Conservation (phyloP, 2,888 invertebrate genomes). For the Mesorhabditis spiculigera region DNA sequence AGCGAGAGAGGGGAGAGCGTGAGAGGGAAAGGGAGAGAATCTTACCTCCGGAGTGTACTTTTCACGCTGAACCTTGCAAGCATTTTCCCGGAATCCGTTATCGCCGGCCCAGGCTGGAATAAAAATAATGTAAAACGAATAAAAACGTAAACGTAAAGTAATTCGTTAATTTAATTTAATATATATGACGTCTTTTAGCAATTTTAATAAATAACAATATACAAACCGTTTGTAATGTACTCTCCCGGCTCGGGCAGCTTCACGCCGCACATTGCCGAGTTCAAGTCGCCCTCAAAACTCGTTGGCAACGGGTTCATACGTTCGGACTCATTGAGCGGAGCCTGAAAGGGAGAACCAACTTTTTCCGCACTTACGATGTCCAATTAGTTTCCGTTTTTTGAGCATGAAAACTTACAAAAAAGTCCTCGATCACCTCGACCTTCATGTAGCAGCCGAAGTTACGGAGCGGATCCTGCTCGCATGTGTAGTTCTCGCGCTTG, state of each 20-base stretch:
- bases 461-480: background rate
- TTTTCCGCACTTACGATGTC: background rate
- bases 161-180: too few species aligned
- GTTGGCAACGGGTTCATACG: background rate
- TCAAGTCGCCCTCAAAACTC: background rate
- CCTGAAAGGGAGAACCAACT: background rate
- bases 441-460: background rate
- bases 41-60: background rate
- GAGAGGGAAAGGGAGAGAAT: too few species aligned
- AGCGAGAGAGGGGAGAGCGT: too few species aligned
- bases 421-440: background rate
- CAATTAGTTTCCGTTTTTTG: too few species aligned
- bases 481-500: background rate
- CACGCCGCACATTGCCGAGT: background rate
- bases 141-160: too few species aligned
- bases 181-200: background rate
- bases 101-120: background rate
- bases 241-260: background rate
- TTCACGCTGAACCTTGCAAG: background rate
- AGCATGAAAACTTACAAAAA: background rate
- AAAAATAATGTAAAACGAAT: background rate
- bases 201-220: background rate
- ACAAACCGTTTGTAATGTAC: background rate
- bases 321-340: background rate
- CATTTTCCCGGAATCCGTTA: background rate